Evolutionary conservation across 2,113 vertebrate genomes (phyloP).

Genomic region (Alosa alosa): DNA sequence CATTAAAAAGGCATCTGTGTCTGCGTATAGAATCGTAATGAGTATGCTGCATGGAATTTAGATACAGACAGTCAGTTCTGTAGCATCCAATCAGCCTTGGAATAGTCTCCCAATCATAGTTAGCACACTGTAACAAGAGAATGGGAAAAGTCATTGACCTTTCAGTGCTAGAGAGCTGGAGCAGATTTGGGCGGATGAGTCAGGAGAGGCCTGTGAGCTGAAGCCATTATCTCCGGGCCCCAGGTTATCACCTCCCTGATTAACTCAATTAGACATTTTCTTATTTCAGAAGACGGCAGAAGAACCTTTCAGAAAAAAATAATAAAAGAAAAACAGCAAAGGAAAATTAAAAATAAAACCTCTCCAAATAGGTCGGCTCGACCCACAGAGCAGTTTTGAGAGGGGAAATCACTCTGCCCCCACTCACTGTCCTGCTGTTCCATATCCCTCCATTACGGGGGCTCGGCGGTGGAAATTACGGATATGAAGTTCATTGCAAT

Average conservation of each 20-base stretch:
- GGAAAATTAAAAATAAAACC: constrained; percentile 9
- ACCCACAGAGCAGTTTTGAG: background rate
- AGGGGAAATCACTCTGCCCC: constrained; percentile 23
- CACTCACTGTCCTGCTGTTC: background rate
- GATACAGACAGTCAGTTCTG: background rate
- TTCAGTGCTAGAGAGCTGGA: background rate
- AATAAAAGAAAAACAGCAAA: background rate
- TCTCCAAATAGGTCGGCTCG: constrained; percentile 35
- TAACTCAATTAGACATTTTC: constrained; percentile 15
- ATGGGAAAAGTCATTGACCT: constrained; percentile 8
- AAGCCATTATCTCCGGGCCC: background rate
- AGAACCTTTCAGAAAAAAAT: background rate
- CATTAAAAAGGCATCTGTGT: background rate
- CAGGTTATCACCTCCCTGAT: constrained; percentile 6
- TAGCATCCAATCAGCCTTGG: background rate
- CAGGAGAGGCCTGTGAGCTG: background rate
- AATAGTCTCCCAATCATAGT: background rate
- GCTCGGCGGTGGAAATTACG: background rate
- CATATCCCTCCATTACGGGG: background rate
- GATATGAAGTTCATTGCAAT: constrained; percentile 14
- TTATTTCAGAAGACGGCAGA: background rate
- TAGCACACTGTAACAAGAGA: background rate
- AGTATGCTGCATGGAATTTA: no score
- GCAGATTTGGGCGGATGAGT: constrained; percentile 7
- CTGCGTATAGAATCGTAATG: background rate